A percentile compares a stretch with the other conserved stretches of the same genome.
phyloP scores from a whole-genome alignment of 2,888 invertebrate genomes.

The Plagiodera versicolora region DNA sequence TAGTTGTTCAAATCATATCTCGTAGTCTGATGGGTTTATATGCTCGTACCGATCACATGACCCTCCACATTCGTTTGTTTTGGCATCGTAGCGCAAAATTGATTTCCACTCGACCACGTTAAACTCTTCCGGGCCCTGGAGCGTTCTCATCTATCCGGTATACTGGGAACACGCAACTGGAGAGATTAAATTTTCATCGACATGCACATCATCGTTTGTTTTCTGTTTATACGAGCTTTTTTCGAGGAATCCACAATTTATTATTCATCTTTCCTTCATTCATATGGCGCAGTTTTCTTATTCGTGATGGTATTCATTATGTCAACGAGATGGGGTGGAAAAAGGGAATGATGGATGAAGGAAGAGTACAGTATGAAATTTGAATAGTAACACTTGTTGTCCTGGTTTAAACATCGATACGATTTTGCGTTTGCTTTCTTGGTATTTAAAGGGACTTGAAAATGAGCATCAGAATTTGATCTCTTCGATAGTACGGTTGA shows the following conservation, averaged over 20 bases:
- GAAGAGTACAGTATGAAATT: too few species aligned
- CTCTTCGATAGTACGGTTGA: too few species aligned
- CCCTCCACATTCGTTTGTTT: not conserved
- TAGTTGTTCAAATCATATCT: too few species aligned
- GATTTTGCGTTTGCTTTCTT: too few species aligned
- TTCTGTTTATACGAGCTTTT: not conserved
- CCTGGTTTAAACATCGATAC: too few species aligned
- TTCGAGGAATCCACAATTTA: not conserved
- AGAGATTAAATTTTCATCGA: not conserved
- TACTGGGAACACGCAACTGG: not conserved
- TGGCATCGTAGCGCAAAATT: not conserved
- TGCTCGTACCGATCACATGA: not conserved
- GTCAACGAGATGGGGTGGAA: not conserved
- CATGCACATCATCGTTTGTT: not conserved
- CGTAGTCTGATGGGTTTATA: not conserved
- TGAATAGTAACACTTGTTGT: too few species aligned
- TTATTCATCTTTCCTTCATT: not conserved
- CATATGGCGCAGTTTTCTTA: not conserved
- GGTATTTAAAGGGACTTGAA: too few species aligned
- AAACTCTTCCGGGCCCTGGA: not conserved
- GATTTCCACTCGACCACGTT: not conserved
- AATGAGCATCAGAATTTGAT: too few species aligned
- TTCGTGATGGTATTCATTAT: not conserved
- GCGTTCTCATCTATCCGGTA: not conserved
- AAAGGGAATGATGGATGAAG: too few species aligned